Conservation (phyloP, 2,888 invertebrate genomes). For the Drosophila ochracea region DNA sequence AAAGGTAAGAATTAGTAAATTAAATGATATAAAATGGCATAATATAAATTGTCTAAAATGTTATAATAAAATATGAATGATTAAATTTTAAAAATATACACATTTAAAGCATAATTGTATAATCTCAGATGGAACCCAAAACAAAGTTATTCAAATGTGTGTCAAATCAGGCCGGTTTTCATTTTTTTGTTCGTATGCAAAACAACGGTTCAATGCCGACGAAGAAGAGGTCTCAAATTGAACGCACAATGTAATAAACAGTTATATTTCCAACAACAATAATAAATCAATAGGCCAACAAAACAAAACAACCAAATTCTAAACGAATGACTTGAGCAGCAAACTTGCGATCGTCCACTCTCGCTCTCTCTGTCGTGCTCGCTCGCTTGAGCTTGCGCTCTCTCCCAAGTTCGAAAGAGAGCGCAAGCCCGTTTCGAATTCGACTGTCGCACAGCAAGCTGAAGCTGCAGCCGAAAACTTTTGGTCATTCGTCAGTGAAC, state of each 20-base stretch:
- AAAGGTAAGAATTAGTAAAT: too few relatives aligned
- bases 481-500: slow-evolving; percentile 72
- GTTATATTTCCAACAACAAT: slow-evolving; percentile 62
- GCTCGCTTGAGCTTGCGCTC: slow-evolving; percentile 8
- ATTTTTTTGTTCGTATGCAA: neutral
- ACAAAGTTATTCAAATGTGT: slow-evolving; percentile 43
- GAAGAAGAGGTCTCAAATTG: slow-evolving; percentile 27
- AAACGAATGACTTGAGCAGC: slow-evolving; percentile 64
- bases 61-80: neutral
- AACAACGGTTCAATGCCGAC: slow-evolving; percentile 25
- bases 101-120: slow-evolving; percentile 1
- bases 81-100: neutral
- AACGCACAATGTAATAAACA: slow-evolving; percentile 72
- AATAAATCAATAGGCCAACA: slow-evolving; percentile 71
- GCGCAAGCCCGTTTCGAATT: slow-evolving; percentile 51
- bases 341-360: slow-evolving; percentile 53
- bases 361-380: neutral
- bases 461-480: slow-evolving; percentile 62
- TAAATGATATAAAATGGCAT: too few relatives aligned
- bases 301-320: slow-evolving; percentile 52
- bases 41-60: too few relatives aligned
- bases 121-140: slow-evolving; percentile 20
- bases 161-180: slow-evolving; percentile 37
- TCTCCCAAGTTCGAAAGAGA: slow-evolving; percentile 45
- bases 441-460: slow-evolving; percentile 31